Evolutionary conservation across 2,888 invertebrate species (phyloP).

Genomic region (Bellardia pandia): DNA sequence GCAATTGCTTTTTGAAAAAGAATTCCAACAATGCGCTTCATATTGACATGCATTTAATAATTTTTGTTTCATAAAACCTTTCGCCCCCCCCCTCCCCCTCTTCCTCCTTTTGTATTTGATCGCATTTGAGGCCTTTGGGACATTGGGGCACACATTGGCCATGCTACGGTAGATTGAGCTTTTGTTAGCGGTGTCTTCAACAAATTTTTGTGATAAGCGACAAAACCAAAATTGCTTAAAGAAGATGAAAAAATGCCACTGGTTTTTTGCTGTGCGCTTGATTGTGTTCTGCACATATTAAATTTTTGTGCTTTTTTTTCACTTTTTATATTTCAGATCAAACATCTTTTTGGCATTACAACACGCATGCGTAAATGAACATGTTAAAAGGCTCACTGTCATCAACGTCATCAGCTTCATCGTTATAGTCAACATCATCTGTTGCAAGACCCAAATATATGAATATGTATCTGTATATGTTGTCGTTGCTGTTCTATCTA

Average conservation of each 20-base stretch:
- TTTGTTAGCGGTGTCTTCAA: conserved; percentile 65
- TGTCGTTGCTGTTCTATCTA: conserved; percentile 27
- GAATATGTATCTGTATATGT: neutral
- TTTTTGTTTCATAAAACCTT: conserved; percentile 74
- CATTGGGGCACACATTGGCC: conserved; percentile 26
- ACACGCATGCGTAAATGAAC: conserved; percentile 71
- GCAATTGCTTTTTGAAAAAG: conserved; percentile 60
- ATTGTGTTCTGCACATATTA: conserved; percentile 8
- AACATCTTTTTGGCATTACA: conserved; percentile 70
- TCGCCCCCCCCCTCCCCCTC: neutral
- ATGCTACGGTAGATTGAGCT: conserved; percentile 58
- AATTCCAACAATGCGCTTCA: conserved; percentile 80
- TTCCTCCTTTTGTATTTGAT: conserved; percentile 53
- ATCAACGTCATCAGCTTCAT: conserved; percentile 38
- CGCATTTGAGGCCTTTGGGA: conserved; percentile 56
- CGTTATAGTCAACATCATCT: conserved; percentile 59
- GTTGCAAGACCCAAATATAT: conserved; percentile 54
- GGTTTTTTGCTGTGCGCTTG: conserved; percentile 67
- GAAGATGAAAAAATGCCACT: conserved; percentile 74
- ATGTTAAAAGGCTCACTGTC: conserved; percentile 73
- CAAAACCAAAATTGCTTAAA: conserved; percentile 64
- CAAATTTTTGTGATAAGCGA: conserved; percentile 68
- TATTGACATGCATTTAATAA: conserved; percentile 84
- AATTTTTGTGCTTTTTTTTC: neutral
- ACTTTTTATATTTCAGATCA: conserved; percentile 50